Percentiles rank a stretch among this genome's conserved stretches.
Evolutionary conservation across 2,113 vertebrate genomes (phyloP).

Genomic region (Rhagologus leucostigma): DNA sequence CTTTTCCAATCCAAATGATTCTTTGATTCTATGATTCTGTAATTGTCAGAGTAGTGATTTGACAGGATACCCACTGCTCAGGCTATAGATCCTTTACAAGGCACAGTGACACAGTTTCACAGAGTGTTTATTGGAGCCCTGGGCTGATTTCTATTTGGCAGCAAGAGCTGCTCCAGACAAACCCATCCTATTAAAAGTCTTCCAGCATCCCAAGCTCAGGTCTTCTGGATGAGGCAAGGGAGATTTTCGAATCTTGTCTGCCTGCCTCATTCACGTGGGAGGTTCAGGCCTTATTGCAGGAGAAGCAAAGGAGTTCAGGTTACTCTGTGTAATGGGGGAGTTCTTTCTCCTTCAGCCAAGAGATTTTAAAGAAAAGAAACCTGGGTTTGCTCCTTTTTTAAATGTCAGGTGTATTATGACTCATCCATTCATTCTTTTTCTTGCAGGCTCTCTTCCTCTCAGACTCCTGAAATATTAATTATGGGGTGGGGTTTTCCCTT

Average conservation of each 20-base stretch:
- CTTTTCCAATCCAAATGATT: not conserved
- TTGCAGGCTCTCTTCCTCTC: conserved; percentile 28
- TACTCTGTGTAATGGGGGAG: not conserved
- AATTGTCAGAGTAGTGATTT: not conserved
- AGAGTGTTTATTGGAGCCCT: not conserved
- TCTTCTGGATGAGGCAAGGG: not conserved
- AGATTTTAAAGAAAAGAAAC: not conserved
- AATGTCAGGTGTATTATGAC: conserved; percentile 55
- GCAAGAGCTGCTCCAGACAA: not conserved
- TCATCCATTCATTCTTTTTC: conserved; percentile 43
- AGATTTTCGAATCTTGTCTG: not conserved
- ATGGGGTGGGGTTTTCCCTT: not conserved
- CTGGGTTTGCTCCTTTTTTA: conserved; percentile 7
- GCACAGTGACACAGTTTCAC: not conserved
- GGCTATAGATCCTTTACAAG: not conserved
- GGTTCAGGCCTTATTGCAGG: not conserved
- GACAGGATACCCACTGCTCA: not conserved
- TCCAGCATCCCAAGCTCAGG: not conserved
- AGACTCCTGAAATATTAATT: conserved; percentile 54
- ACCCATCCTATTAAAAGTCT: not conserved
- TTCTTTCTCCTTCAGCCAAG: conserved; percentile 27
- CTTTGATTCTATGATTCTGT: not conserved
- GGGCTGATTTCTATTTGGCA: not conserved
- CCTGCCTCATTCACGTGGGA: not conserved
- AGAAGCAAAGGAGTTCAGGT: not conserved